Evolutionary conservation across 35 echinoderm and acorn worm genomes (phyloP).

Genomic region (Apostichopus parvimensis): DNA sequence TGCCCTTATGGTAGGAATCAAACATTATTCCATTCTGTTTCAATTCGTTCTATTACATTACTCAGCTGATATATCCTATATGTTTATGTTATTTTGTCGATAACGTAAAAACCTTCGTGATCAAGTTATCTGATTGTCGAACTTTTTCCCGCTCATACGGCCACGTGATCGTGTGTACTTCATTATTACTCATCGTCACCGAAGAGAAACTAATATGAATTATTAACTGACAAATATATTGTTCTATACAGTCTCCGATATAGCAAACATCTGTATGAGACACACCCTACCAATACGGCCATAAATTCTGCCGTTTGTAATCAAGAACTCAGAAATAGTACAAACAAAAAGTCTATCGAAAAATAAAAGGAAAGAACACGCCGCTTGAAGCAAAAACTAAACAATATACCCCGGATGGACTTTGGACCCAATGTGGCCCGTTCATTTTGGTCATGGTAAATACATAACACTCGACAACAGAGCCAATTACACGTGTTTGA

Average conservation of each 20-base stretch:
- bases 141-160: neutral
- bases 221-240: neutral
- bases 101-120: too few species aligned
- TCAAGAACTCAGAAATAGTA: neutral
- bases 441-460: neutral
- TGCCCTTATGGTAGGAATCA: too few species aligned
- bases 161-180: neutral
- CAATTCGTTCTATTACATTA: too few species aligned
- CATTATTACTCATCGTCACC: neutral
- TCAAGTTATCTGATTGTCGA: too few species aligned
- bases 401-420: neutral
- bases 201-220: neutral
- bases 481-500: neutral
- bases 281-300: slow-evolving; percentile 31
- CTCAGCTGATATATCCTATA: too few species aligned
- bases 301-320: slow-evolving; percentile 17
- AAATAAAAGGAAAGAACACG: neutral
- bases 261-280: slow-evolving; percentile 6
- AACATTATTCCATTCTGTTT: too few species aligned
- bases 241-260: neutral
- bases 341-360: neutral
- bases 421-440: neutral
- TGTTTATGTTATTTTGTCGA: too few species aligned
- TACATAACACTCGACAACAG: neutral
- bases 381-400: neutral